Base-by-base conservation (phyloP, 2,888 invertebrate species). In the Campoplex capitator region DNA sequence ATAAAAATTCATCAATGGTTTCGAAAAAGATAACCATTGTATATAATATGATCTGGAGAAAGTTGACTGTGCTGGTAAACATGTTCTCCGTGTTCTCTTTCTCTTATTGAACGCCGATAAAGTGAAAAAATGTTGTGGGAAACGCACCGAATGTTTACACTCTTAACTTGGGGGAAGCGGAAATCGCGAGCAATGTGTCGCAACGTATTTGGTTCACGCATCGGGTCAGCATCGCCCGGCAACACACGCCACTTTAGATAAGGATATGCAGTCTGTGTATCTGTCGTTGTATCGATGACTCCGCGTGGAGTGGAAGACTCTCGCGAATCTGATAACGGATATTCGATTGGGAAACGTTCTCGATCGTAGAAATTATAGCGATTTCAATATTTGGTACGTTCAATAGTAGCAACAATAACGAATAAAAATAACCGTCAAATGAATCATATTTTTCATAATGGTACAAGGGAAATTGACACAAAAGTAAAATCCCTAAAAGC, bases 191-290 rank as follows among this genome's bases (percentile, higher is more conserved):
- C 56, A 48, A 67, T 32, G 32, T 74, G 48, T 74, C 65, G 81
- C 80, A 81, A 81, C 45, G 65, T 32, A 71, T 81, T 74, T 58
- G 67, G 71, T 71, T 65, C 81, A 23, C 54, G 56, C 67, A 77
- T 73, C 77, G 48, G 85, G 77, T 82, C 76, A 82, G 58, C 73
- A 51, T 18, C 76, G 65, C n/a, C 68, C 35, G 28, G 48, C 81
- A 38, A 73, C 48, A 13, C 76, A 62, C 42, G 48, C 65, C 51
- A 58, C 45, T 67, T 28, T 48, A 56, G 85, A 85, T 85, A 81
- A 85, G 48, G 35, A 71, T 38, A 54, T 51, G 54, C 32, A 18
- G 48, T 45, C 28, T 56, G 67, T 18, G 67, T 28, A 42, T 68
- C 35, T 23, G 51, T 16, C n/a, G 35, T 35, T 54, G 35, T 68